A percentile compares a stretch with the other conserved stretches of the same genome.
phyloP scores from a whole-genome alignment of 2,797 vertebrate genomes.

The Heliangelus exortis region DNA sequence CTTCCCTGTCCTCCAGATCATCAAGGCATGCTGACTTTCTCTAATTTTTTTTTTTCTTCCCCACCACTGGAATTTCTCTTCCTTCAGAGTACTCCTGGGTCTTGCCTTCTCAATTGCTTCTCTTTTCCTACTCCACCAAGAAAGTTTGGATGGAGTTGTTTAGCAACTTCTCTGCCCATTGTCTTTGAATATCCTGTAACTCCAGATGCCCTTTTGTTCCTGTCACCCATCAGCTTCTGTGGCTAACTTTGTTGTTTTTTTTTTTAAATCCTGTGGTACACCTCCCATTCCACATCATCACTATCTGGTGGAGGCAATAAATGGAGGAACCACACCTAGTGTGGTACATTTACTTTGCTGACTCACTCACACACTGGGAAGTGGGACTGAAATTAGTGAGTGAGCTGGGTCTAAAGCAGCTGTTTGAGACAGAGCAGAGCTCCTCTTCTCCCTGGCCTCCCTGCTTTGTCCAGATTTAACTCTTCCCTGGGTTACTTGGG shows the following conservation, averaged over 20 bases:
- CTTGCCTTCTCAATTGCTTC: not conserved
- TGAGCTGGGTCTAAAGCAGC: not conserved
- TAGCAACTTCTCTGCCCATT: not conserved
- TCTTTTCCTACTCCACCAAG: not conserved
- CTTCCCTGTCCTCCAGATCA: not conserved
- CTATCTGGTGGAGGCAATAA: not conserved
- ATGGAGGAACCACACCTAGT: not conserved
- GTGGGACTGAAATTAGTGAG: not conserved
- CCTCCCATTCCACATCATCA: not conserved
- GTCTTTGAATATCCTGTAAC: not conserved
- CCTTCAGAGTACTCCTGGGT: not conserved
- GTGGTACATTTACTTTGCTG: not conserved
- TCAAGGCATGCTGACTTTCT: not conserved
- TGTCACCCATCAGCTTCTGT: not conserved
- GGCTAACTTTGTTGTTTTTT: not conserved
- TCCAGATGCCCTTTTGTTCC: not conserved
- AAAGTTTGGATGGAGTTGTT: not conserved
- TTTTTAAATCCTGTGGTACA: not conserved
- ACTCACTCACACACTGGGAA: not conserved
- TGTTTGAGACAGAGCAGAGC: not conserved
- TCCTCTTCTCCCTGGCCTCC: not conserved
- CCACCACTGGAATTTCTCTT: not conserved
- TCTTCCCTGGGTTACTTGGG: not conserved
- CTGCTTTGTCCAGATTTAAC: not conserved
- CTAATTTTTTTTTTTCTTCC: not conserved